Evolutionary conservation across 2,888 invertebrate genomes (phyloP).

Genomic region (Phytoseiulus persimilis): DNA sequence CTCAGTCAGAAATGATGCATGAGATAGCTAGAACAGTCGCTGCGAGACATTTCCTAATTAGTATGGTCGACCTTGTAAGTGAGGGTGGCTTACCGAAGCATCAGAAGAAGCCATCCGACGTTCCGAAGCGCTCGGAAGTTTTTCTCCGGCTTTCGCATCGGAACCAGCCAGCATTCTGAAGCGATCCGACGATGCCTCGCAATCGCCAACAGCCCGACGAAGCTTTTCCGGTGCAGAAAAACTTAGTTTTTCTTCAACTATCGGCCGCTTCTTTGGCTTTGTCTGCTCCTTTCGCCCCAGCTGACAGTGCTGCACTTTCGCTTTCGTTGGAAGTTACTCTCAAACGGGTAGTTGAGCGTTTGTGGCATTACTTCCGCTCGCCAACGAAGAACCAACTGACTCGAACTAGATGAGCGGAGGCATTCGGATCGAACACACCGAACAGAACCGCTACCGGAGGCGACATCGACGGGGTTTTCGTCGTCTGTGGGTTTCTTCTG

Average conservation of each 20-base stretch:
- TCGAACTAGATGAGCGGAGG: neutral
- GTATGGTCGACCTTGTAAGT: neutral
- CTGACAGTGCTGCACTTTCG: neutral
- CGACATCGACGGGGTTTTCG: neutral
- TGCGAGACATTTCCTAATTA: neutral
- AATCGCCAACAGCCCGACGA: neutral
- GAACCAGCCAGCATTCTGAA: too few species aligned
- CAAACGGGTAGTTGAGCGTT: neutral
- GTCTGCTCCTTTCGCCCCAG: neutral
- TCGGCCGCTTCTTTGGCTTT: neutral
- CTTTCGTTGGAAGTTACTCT: neutral
- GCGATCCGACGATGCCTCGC: neutral
- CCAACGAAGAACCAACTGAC: neutral
- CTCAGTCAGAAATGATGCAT: neutral
- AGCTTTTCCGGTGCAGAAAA: neutral
- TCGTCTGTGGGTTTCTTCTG: neutral
- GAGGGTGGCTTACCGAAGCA: neutral
- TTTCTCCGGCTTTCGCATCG: neutral
- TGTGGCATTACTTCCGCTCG: neutral
- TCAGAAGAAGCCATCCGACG: neutral
- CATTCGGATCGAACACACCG: neutral
- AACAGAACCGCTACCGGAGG: neutral
- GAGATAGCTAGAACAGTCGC: neutral
- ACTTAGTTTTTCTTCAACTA: neutral
- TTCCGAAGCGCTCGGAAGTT: neutral